phyloP scores from a whole-genome alignment of 1,140 invertebrate genomes.

The Brachionus manjavacas region DNA sequence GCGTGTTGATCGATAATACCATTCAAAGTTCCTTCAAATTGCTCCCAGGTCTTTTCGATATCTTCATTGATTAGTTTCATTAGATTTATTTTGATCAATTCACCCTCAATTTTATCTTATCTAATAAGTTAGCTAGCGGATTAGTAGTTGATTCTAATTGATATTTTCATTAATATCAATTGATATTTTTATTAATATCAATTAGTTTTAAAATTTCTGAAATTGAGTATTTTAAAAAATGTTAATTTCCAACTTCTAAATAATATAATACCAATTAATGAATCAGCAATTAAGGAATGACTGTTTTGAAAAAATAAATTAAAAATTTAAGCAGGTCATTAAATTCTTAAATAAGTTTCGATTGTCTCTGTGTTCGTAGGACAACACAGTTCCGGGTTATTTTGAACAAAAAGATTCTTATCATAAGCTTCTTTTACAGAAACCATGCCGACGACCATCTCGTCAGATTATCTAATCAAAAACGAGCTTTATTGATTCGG shows the following conservation, averaged over 20 bases:
- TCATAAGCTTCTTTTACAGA: not conserved
- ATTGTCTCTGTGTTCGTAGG: not conserved
- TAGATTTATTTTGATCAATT: too few relatives aligned
- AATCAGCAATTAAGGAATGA: not conserved
- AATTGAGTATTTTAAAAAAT: not conserved
- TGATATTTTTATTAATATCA: too few relatives aligned
- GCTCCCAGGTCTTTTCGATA: too few relatives aligned
- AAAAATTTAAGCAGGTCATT: not conserved
- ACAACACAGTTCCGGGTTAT: not conserved
- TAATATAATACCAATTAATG: not conserved
- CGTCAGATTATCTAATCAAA: conserved; percentile 18
- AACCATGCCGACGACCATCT: not conserved
- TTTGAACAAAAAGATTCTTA: not conserved
- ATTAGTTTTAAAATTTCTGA: too few relatives aligned
- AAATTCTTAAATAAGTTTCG: conserved; percentile 15
- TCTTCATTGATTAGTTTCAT: too few relatives aligned
- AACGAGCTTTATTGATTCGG: not conserved
- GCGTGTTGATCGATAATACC: too few relatives aligned
- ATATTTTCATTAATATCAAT: too few relatives aligned
- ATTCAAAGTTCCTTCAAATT: too few relatives aligned
- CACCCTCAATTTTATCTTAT: too few relatives aligned
- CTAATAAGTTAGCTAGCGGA: too few relatives aligned
- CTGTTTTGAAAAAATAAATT: conserved; percentile 28
- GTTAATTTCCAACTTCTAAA: not conserved
- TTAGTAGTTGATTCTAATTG: too few relatives aligned